A percentile compares a stretch with the other conserved stretches of the same genome.
Evolutionary conservation across 2,888 invertebrate species (phyloP).

Genomic region (Baccha elongata): DNA sequence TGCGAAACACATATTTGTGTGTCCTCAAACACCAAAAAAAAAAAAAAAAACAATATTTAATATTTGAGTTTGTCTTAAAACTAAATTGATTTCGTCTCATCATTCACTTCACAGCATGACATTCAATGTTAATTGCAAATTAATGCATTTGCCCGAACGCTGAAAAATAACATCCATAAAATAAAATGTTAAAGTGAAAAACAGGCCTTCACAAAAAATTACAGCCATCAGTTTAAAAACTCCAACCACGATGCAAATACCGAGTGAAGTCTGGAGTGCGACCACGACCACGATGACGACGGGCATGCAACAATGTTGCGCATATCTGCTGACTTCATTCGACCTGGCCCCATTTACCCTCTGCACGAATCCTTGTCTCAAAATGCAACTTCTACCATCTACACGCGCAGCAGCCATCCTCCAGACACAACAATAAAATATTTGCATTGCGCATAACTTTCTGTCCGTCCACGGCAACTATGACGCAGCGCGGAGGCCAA

Average conservation of each 20-base stretch:
- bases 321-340: background rate
- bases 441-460: slow-evolving; percentile 46
- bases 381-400: slow-evolving; percentile 12
- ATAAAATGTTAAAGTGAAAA: too few relatives aligned
- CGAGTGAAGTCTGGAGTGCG: background rate
- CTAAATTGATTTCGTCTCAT: too few relatives aligned
- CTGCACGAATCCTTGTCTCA: background rate
- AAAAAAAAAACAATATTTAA: too few relatives aligned
- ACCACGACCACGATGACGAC: background rate
- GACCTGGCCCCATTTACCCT: slow-evolving; percentile 34
- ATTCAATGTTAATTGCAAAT: background rate
- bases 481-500: background rate
- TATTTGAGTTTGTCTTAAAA: too few relatives aligned
- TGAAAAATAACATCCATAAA: too few relatives aligned
- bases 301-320: slow-evolving; percentile 22
- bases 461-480: background rate
- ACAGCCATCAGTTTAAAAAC: too few relatives aligned
- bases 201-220: too few relatives aligned
- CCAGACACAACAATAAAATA: slow-evolving; percentile 59
- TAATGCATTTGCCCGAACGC: too few relatives aligned
- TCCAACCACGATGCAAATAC: slow-evolving; percentile 42
- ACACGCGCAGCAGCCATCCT: slow-evolving; percentile 12
- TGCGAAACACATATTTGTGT: too few relatives aligned
- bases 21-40: too few relatives aligned
- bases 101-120: slow-evolving; percentile 23